A percentile compares a stretch with the other conserved stretches of the same genome.
These are phyloP conservation scores for Elaphurus davidianus DNA, from an alignment of 2,113 vertebrate species.

Conservation along the genomic window DNA sequence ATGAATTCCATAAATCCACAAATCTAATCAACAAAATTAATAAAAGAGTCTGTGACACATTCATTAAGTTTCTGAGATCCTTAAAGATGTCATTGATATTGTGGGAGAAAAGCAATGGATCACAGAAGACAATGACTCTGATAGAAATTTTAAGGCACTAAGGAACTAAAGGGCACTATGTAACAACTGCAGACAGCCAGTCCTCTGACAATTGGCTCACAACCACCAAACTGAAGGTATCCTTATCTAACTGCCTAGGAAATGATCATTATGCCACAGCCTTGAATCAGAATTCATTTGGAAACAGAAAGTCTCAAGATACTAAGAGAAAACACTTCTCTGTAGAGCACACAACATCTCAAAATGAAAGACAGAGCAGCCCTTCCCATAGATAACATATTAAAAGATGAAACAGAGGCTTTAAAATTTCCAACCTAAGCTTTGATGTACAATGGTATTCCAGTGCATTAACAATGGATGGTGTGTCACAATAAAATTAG, in stretches of 20 bases:
- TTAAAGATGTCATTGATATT: neutral
- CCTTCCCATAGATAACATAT: neutral
- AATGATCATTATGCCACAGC: neutral
- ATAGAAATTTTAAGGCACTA: neutral
- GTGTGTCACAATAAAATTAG: neutral
- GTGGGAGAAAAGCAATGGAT: neutral
- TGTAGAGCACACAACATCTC: neutral
- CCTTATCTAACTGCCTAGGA: neutral
- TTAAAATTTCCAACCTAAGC: neutral
- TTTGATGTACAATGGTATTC: neutral
- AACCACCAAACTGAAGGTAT: slow-evolving; percentile 23
- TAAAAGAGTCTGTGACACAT: slow-evolving; percentile 5
- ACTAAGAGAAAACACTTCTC: neutral
- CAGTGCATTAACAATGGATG: neutral
- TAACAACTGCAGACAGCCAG: neutral
- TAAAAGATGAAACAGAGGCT: neutral
- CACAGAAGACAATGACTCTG: neutral
- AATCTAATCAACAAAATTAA: slow-evolving; percentile 26
- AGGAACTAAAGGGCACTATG: neutral
- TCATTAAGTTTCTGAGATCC: slow-evolving; percentile 24
- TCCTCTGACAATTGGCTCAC: neutral
- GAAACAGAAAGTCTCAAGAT: neutral
- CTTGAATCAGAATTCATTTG: slow-evolving; percentile 17
- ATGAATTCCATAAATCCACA: slow-evolving; percentile 37
- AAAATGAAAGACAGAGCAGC: neutral